A percentile compares a stretch with the other conserved stretches of the same genome.
These are phyloP conservation scores for Zaprionus lachaisei DNA, from an alignment of 1,140 invertebrate genomes.

Conservation along the genomic window DNA sequence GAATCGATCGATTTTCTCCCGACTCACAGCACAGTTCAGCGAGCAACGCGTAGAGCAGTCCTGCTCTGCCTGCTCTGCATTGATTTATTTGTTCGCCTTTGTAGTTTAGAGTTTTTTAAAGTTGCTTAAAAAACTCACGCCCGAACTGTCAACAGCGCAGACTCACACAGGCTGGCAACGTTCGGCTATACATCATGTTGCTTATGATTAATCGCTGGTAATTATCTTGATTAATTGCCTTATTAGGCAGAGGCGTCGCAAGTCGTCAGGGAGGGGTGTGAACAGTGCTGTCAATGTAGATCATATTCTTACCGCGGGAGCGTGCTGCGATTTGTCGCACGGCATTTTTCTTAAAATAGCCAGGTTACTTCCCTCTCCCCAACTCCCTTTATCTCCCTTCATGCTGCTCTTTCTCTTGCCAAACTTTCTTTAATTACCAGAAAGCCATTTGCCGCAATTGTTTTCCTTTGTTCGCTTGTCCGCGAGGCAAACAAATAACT, in stretches of 20 bases:
- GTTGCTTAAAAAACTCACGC: constrained; percentile 51
- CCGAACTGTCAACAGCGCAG: constrained; percentile 67
- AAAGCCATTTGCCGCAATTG: constrained; percentile 77
- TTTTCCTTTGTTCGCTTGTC: constrained; percentile 70
- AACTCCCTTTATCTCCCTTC: no score
- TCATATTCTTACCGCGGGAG: constrained; percentile 57
- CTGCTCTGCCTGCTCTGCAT: constrained; percentile 5
- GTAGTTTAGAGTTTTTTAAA: constrained; percentile 63
- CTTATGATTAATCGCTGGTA: constrained; percentile 82
- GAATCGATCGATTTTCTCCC: constrained; percentile 51
- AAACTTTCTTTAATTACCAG: constrained; percentile 66
- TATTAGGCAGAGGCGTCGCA: constrained; percentile 62
- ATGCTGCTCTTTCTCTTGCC: neutral
- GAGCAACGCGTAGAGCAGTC: constrained; percentile 23
- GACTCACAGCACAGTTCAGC: constrained; percentile 53
- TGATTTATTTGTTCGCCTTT: constrained; percentile 76
- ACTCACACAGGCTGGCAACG: constrained; percentile 5
- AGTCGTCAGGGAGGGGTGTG: constrained; percentile 51
- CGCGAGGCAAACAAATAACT: constrained; percentile 54
- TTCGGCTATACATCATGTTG: constrained; percentile 35
- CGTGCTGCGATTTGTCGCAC: constrained; percentile 55
- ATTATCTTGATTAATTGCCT: constrained; percentile 84
- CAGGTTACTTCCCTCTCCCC: neutral
- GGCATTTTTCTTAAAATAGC: constrained; percentile 55
- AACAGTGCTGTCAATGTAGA: constrained; percentile 48